A percentile compares a stretch with the other conserved stretches of the same genome.
phyloP scores from a whole-genome alignment of 1,140 invertebrate genomes.

The Sesamia nonagrioides region DNA sequence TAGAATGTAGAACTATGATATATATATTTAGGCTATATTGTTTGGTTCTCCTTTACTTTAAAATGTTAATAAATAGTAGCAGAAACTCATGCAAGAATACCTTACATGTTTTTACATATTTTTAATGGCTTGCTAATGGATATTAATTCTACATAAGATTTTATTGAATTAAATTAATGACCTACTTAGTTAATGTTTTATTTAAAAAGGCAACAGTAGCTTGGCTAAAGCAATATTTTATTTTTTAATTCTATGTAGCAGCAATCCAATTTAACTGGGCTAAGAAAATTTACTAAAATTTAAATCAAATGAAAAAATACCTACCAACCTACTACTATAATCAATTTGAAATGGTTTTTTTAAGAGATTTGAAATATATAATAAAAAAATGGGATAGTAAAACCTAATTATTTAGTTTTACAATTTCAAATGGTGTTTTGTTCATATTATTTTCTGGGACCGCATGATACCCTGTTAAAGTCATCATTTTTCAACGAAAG shows the following conservation, averaged over 20 bases:
- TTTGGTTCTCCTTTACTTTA: background rate
- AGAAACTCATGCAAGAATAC: too few relatives aligned
- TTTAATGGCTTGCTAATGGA: background rate
- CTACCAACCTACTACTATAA: background rate
- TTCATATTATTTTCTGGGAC: too few relatives aligned
- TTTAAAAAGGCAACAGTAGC: conserved; percentile 9
- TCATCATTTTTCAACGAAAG: too few relatives aligned
- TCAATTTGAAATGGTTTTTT: too few relatives aligned
- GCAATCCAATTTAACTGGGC: conserved; percentile 13
- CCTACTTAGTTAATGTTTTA: background rate
- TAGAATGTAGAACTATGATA: background rate
- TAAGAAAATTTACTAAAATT: background rate
- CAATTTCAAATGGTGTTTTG: too few relatives aligned
- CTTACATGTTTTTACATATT: too few relatives aligned
- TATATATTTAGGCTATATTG: background rate
- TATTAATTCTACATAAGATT: background rate
- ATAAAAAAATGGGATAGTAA: too few relatives aligned
- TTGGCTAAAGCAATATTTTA: conserved; percentile 4
- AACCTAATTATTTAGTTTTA: too few relatives aligned
- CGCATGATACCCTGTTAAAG: too few relatives aligned
- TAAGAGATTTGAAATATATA: too few relatives aligned
- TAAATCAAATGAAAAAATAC: background rate
- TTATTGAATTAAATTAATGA: background rate
- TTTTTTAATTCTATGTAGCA: background rate
- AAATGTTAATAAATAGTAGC: too few relatives aligned